Conservation (phyloP, 2,888 invertebrate species). For the Saturnia pavonia region DNA sequence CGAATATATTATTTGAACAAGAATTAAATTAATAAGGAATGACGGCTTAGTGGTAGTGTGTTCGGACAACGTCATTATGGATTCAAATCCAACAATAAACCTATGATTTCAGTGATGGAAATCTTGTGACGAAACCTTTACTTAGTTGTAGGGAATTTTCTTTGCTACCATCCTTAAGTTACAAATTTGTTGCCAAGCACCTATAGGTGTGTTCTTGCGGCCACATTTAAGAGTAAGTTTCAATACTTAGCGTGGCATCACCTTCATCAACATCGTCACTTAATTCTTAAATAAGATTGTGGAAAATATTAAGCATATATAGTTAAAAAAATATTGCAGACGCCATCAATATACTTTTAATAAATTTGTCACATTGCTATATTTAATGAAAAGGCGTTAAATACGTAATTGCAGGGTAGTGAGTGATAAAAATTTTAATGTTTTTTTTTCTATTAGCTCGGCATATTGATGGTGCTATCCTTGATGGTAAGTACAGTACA, state of each 20-base stretch:
- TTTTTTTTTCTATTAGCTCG: too few species aligned
- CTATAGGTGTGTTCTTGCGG: not conserved
- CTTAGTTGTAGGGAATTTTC: not conserved
- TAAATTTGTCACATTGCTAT: not conserved
- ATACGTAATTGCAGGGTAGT: not conserved
- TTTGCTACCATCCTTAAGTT: not conserved
- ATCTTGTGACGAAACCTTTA: not conserved
- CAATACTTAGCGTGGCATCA: too few species aligned
- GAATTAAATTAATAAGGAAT: too few species aligned
- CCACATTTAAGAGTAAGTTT: too few species aligned
- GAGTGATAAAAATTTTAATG: not conserved
- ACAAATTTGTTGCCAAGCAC: not conserved
- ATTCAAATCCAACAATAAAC: not conserved
- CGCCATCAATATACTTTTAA: not conserved
- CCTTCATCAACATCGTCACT: not conserved
- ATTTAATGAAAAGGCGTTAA: not conserved
- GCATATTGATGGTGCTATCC: too few species aligned
- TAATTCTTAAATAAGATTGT: not conserved
- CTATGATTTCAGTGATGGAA: too few species aligned
- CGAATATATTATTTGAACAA: too few species aligned
- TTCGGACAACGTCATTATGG: too few species aligned
- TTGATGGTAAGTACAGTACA: too few species aligned
- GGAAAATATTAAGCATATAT: too few species aligned
- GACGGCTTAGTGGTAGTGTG: too few species aligned
- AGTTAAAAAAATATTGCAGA: not conserved